Base-by-base conservation (phyloP, 1,140 invertebrate species). In the Harlomillsia oculata region DNA sequence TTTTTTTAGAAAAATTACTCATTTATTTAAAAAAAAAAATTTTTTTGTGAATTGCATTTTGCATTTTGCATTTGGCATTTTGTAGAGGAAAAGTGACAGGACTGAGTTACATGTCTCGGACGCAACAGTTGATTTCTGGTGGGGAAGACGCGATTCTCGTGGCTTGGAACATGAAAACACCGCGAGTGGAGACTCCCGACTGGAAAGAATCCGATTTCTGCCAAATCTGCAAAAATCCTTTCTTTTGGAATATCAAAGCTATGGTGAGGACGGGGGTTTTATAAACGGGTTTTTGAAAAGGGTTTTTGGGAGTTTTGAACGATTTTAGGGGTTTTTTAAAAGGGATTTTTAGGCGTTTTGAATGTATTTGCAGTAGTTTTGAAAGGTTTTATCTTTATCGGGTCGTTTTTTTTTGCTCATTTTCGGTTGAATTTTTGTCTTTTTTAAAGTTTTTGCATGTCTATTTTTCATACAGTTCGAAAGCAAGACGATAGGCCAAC, bases 161-260 rank as follows among this genome's bases (percentile, higher is more conserved):
- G 13, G 87, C 93, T 64, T 99, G 96, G 96, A 87, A 96, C 72
- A 92, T 96, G 86, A 80, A 82, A 54, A 80, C 82, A 18, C 80
- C 83, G 67, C 77, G 95, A 45, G 81, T 84, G 70, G 90, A 84
- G 82, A 96, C 93, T 14, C 91, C 94, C 11, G 81, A 82, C 53
- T 99, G 96, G 96, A 78, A 82, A 55, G 92, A 97, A 69, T 84
- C 86, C 53, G 92, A 97, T 72, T 78, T 82, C 29, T 99, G 96
- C 71, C 84, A 97, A 75, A 78, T 89, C 49, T 99, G 96, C 74
- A 81, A 82, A 34, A 78, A 84, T 62, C 96, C 96, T 20, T 98
- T 97, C 72, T 98, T 98, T 71, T 99, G 96, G 95, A 99, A 99
- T 72, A 29, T 61, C 5, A 52, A 41, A 64, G 91, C 88, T 8